Percentiles rank a stretch among this genome's conserved stretches.
Evolutionary conservation across 2,797 vertebrate species (phyloP).

Genomic region (Cossypha dichroa): DNA sequence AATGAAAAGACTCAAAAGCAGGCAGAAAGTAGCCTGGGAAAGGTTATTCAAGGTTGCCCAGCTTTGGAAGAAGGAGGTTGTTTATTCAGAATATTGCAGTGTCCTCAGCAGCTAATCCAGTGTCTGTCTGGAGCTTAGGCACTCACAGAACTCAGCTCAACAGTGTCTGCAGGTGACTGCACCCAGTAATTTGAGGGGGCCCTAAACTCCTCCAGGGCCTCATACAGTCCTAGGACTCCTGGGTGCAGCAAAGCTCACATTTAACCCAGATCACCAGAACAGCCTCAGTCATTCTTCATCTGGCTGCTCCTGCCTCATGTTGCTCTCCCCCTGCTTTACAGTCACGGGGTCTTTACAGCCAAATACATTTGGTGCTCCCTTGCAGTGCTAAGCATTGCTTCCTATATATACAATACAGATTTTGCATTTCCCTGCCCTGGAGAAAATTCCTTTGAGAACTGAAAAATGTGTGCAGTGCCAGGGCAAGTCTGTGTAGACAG

Average conservation of each 20-base stretch:
- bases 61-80: not conserved
- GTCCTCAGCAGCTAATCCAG: not conserved
- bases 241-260: not conserved
- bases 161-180: not conserved
- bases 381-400: not conserved
- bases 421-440: not conserved
- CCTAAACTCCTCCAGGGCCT: not conserved
- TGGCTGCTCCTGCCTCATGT: not conserved
- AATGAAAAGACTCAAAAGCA: not conserved
- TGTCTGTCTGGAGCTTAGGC: not conserved
- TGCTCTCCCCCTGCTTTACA: not conserved
- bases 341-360: not conserved
- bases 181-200: not conserved
- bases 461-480: not conserved
- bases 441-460: not conserved
- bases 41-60: not conserved
- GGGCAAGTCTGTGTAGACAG: not conserved
- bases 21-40: not conserved
- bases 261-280: not conserved
- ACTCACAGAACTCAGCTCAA: not conserved
- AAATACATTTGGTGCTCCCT: not conserved
- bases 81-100: not conserved
- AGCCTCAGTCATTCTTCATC: not conserved
- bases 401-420: not conserved
- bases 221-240: rapidly evolving